Percentiles rank a stretch among this genome's conserved stretches.
Conservation (phyloP, 2,797 vertebrate genomes). For the Meriones psammophilus region DNA sequence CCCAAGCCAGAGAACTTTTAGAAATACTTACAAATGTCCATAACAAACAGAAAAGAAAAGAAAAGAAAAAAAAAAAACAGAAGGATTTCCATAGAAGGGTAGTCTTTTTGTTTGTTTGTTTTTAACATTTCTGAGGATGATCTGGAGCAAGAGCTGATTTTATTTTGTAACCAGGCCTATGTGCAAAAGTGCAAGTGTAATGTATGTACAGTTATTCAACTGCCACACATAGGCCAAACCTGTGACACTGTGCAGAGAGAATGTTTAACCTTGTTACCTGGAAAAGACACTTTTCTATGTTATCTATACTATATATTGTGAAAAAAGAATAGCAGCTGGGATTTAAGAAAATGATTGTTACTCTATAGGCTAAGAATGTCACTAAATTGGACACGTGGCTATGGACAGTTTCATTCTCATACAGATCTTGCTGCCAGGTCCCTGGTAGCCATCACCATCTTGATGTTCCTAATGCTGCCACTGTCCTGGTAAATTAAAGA, state of each 20-base stretch:
- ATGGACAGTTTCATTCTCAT: background rate
- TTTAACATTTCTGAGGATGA: constrained; percentile 22
- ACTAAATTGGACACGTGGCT: background rate
- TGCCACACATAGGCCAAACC: background rate
- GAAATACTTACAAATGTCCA: constrained; percentile 6
- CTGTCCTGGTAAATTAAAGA: background rate
- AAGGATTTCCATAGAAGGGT: background rate
- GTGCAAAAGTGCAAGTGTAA: background rate
- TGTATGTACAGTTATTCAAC: background rate
- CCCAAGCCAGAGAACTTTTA: constrained; percentile 3
- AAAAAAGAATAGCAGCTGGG: background rate
- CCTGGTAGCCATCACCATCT: background rate
- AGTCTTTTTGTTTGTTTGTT: background rate
- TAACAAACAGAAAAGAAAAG: background rate
- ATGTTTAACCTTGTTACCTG: background rate
- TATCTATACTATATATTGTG: background rate
- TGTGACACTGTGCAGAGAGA: background rate
- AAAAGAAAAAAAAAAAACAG: background rate
- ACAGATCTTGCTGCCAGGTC: background rate
- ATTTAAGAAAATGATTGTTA: constrained; percentile 10
- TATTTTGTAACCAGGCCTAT: background rate
- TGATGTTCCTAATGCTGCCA: background rate
- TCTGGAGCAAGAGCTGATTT: background rate
- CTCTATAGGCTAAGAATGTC: background rate
- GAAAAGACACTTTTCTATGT: background rate